phyloP scores from a whole-genome alignment of 2,113 vertebrate species.

The Oncorhynchus gorbuscha region DNA sequence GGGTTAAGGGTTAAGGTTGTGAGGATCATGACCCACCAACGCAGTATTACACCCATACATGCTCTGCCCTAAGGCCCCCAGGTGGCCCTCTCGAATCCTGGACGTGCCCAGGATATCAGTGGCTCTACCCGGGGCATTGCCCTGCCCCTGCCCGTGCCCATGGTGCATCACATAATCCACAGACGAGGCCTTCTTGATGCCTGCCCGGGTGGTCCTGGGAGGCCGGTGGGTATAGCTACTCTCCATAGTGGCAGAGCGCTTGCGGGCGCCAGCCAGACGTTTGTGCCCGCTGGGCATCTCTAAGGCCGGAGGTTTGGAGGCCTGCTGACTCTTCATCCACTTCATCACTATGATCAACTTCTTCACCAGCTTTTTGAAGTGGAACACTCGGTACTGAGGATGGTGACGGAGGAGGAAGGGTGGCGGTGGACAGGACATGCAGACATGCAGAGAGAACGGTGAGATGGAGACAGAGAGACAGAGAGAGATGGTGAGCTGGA shows the following conservation, averaged over 20 bases:
- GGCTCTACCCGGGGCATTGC: constrained; percentile 48
- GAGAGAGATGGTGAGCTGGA: constrained; percentile 38
- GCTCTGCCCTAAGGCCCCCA: constrained; percentile 25
- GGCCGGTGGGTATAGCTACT: constrained; percentile 39
- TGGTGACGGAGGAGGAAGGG: constrained; percentile 17
- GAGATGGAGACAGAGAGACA: constrained; percentile 33
- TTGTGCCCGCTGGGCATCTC: constrained; percentile 45
- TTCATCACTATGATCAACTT: constrained; percentile 63
- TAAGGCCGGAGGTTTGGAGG: constrained; percentile 46
- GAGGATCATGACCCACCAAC: constrained; percentile 18
- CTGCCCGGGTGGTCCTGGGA: constrained; percentile 44
- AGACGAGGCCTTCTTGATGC: constrained; percentile 52
- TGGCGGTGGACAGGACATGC: constrained; percentile 42
- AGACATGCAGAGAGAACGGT: constrained; percentile 60
- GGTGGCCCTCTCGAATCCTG: constrained; percentile 51
- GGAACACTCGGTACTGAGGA: constrained; percentile 57
- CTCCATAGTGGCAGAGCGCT: constrained; percentile 52
- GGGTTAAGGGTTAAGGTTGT: too few relatives aligned
- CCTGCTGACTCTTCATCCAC: constrained; percentile 61
- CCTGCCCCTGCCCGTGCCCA: constrained; percentile 18
- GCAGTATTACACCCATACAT: constrained; percentile 48
- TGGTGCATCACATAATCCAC: constrained; percentile 30
- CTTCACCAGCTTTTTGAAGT: constrained; percentile 67
- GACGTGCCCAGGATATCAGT: constrained; percentile 38
- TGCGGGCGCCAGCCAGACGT: constrained; percentile 46